Percentiles rank a stretch among this genome's conserved stretches.
phyloP scores from a whole-genome alignment of 2,797 vertebrate species.

The Florisuga fusca region DNA sequence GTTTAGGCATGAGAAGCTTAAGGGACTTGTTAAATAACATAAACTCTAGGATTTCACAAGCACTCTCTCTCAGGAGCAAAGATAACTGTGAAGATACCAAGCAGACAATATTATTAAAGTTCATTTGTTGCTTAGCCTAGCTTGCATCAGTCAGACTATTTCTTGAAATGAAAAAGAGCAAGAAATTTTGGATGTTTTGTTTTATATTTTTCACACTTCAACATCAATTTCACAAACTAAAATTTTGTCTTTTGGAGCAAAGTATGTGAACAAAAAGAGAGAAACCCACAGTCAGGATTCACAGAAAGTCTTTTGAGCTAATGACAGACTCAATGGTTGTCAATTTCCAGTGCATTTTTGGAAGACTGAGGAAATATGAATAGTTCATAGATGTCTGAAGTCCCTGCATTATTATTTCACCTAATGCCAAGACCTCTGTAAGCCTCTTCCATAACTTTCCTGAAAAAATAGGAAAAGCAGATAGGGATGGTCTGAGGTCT shows the following conservation, averaged over 20 bases:
- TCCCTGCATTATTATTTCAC: neutral
- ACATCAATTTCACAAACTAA: neutral
- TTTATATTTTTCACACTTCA: neutral
- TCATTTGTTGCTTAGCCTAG: slow-evolving; percentile 9
- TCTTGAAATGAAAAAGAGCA: neutral
- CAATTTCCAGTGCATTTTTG: slow-evolving; percentile 10
- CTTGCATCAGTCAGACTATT: neutral
- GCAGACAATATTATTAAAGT: neutral
- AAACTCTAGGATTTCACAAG: neutral
- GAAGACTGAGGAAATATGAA: neutral
- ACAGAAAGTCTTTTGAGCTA: slow-evolving; percentile 14
- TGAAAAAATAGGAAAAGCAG: neutral
- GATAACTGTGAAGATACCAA: slow-evolving; percentile 20
- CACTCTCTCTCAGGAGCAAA: neutral
- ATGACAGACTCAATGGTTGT: neutral
- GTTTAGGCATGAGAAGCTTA: slow-evolving; percentile 32
- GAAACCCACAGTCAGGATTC: neutral
- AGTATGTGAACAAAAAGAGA: neutral
- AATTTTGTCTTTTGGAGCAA: slow-evolving; percentile 12
- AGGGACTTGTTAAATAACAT: slow-evolving; percentile 21
- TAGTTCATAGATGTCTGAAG: slow-evolving; percentile 15
- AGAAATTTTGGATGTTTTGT: neutral
- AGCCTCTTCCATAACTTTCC: neutral
- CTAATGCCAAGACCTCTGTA: neutral
- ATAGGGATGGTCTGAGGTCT: neutral